Base-by-base conservation (phyloP, 1,140 invertebrate species). In the Seison nebaliae region DNA sequence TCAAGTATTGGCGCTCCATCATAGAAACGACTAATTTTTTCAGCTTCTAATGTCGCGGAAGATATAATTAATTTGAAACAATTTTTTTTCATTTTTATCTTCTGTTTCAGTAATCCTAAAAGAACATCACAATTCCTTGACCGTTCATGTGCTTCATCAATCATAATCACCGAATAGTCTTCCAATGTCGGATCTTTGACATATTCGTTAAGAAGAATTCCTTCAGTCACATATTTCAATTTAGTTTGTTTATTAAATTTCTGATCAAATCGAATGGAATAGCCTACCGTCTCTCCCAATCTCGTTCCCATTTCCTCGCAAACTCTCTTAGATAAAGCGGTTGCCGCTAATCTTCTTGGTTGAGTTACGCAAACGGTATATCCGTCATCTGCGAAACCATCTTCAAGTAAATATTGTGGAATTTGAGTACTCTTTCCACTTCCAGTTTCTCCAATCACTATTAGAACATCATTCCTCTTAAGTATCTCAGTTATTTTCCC, bases 101-200 rank as follows among this genome's bases (percentile, higher is more conserved):
- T 77, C 63, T 91, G 88, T 55, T 91, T 86, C 6, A 96, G 49
- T 1, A 96, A 60, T 4, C 83, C 81, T 65, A 96, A 70, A 5
- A 91, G 62, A 24, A 94, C 77, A 52, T 96, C 88, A 0, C 80
- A 84, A 47, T 86, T 67, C 19, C 86, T 60, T 4, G 73, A 80
- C 36, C 86, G 63, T 57, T 96, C 86, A 49, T 96, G 86, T 0
- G 80, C 81, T 66, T 96, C 88, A 54, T 94, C 88, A 9, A 98
- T 55, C 48, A 96, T 76, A 8, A 96, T 70, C 2, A 79, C 73
- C 45, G 53, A 72, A 53, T 91, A 94, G 43, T 72, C 70, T 44
- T 71, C 71, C 1, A 94, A 62, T 11, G 96, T 55, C 0, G 86
- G 86, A 62, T 93, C 84, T 2, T 68, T 67, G 66, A 94, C 80